Conservation (phyloP, 2,113 vertebrate genomes). For the Tychaedon coryphoeus region DNA sequence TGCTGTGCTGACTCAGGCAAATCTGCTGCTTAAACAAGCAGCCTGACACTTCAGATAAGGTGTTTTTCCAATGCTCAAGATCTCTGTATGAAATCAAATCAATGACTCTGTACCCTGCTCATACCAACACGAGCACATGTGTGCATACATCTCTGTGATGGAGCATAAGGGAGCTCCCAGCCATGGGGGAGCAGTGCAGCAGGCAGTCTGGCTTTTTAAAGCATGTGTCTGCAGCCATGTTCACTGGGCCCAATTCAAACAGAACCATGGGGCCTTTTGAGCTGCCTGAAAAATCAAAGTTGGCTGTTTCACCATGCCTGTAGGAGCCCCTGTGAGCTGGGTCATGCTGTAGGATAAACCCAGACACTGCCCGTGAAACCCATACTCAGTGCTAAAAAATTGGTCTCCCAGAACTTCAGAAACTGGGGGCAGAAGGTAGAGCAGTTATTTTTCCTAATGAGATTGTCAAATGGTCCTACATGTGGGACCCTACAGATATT, state of each 20-base stretch:
- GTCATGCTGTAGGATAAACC: accelerated
- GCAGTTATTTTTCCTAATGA: neutral
- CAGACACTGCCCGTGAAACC: neutral
- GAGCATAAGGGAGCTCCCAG: neutral
- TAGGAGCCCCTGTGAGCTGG: neutral
- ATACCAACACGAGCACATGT: accelerated
- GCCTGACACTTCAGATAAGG: neutral
- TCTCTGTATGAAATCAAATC: neutral
- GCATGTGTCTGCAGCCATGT: neutral
- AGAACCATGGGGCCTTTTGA: neutral
- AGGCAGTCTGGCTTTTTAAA: neutral
- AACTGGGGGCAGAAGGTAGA: neutral
- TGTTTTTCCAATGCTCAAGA: neutral
- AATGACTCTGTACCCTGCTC: neutral
- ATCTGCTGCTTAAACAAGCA: neutral
- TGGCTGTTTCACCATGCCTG: accelerated
- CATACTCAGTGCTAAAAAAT: accelerated
- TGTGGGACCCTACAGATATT: neutral
- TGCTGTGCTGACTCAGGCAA: neutral
- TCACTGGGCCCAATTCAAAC: accelerated
- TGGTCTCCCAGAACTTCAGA: neutral
- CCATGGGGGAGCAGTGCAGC: accelerated
- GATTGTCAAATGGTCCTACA: neutral
- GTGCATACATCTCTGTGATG: accelerated
- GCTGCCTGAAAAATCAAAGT: neutral